Percentiles rank a stretch among this genome's conserved stretches.
Conservation (phyloP, 2,888 invertebrate genomes). For the Rhabditoides inermis region DNA sequence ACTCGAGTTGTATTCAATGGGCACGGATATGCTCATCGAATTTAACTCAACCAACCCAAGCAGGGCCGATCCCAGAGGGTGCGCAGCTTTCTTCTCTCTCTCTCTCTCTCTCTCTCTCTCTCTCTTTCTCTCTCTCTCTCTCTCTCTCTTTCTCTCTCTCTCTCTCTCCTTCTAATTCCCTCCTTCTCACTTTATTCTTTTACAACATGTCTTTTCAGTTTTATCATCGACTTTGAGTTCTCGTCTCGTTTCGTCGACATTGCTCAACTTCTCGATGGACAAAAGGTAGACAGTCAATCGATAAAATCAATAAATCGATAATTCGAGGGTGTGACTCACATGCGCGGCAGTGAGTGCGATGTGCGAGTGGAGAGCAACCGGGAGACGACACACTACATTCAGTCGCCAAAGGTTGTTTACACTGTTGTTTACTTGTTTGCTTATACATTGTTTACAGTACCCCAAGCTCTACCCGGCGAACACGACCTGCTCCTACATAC, state of each 20-base stretch:
- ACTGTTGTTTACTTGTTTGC: background rate
- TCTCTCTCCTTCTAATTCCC: background rate
- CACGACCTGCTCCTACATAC: slow-evolving; percentile 55
- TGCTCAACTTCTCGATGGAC: slow-evolving; percentile 63
- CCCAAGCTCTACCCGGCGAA: slow-evolving; percentile 54
- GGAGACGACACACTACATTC: slow-evolving; percentile 54
- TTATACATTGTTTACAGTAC: slow-evolving; percentile 33
- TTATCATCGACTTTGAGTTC: slow-evolving; percentile 85
- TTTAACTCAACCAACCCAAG: slow-evolving; percentile 52
- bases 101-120: background rate
- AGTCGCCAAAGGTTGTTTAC: background rate
- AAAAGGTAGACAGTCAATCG: slow-evolving; percentile 3
- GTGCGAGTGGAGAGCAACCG: slow-evolving; percentile 51
- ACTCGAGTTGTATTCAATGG: slow-evolving; percentile 46
- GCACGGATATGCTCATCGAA: slow-evolving; percentile 41
- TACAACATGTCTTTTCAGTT: slow-evolving; percentile 16
- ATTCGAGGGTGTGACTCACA: slow-evolving; percentile 30
- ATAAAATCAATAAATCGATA: background rate
- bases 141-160: too few relatives aligned
- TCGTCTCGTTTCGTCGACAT: slow-evolving; percentile 95
- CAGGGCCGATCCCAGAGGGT: slow-evolving; percentile 88
- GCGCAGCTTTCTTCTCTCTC: slow-evolving; percentile 57
- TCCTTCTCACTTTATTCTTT: background rate
- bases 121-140: too few relatives aligned
- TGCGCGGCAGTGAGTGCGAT: slow-evolving; percentile 71